Evolutionary conservation across 2,888 invertebrate species (phyloP), one percentile per base, ranked within the genome.

Genomic region (Caenorhabditis imperialis): DNA sequence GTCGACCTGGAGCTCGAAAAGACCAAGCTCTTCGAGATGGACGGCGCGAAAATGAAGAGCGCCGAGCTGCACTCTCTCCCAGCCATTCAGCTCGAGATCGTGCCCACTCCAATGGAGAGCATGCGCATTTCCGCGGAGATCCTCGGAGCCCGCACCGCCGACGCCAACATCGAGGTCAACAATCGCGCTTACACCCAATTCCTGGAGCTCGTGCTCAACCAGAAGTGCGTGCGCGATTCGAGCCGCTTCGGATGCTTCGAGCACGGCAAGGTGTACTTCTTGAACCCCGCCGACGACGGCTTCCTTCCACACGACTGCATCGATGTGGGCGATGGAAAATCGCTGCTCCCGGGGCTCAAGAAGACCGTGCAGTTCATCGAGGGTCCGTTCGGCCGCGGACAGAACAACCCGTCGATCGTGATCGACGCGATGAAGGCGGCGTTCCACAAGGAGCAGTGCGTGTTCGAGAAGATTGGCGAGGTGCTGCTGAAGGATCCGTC

Each of bases 391-490:
- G 76, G 75, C 20, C 50, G 75, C 14, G 70, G 72, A 16, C 53
- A 76, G 20, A 70, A 69, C 48, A 75, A 75, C 30, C 69, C 78
- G 8, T 65, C 72, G 4, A 7, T 81, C 12, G 70, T 79, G 3
- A 53, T 78, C 20, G 81, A 81, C 23, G 50, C 70, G 3, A 81
- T 77, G 75, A 78, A 80, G 58, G 67, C 78, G 8, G 78, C 76
- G 1, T 81, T 81, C 69, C 81, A 81, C 61, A 60, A 53, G 12
- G 37, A 55, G 8, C 61, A 75, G 30, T 20, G 40, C 4, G 51
- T 81, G 0, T 7, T 63, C n/a, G 60, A 75, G 5, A 80, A 80
- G 33, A 54, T 62, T 10, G 20, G 23, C 7, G 23, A 35, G 1
- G 70, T 75, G 18, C n/a, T 47, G 3, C 14, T 35, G 2, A 60